These are phyloP conservation scores for Ciconia stormi DNA, from an alignment of 2,113 vertebrate genomes.

Conservation along the genomic window DNA sequence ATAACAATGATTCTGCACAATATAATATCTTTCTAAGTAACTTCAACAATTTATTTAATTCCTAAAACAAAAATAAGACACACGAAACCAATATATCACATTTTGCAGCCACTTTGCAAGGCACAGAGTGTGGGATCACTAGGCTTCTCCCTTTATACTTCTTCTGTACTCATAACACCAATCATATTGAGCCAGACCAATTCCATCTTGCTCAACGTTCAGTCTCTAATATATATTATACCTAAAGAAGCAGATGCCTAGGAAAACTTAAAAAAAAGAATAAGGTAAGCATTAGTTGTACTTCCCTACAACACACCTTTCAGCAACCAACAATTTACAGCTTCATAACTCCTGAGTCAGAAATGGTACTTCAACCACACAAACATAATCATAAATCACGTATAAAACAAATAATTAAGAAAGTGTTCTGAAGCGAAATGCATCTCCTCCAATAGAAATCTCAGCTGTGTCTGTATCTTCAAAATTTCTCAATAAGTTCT, in stretches of 20 bases:
- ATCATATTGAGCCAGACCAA: background rate
- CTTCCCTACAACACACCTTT: background rate
- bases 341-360: background rate
- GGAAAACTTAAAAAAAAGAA: background rate
- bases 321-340: background rate
- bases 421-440: background rate
- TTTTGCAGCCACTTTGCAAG: background rate
- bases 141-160: background rate
- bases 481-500: background rate
- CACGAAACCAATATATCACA: background rate
- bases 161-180: background rate
- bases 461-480: background rate
- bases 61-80: background rate
- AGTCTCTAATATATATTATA: background rate
- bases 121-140: background rate
- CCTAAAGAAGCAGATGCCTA: background rate
- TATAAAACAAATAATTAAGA: background rate
- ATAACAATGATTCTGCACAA: rapidly evolving
- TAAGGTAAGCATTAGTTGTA: background rate
- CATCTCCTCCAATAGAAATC: background rate
- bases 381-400: background rate
- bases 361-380: background rate
- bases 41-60: background rate
- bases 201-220: background rate
- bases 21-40: background rate